Base-by-base conservation (phyloP, 2,797 vertebrate genomes). In the Sphaeramia orbicularis region DNA sequence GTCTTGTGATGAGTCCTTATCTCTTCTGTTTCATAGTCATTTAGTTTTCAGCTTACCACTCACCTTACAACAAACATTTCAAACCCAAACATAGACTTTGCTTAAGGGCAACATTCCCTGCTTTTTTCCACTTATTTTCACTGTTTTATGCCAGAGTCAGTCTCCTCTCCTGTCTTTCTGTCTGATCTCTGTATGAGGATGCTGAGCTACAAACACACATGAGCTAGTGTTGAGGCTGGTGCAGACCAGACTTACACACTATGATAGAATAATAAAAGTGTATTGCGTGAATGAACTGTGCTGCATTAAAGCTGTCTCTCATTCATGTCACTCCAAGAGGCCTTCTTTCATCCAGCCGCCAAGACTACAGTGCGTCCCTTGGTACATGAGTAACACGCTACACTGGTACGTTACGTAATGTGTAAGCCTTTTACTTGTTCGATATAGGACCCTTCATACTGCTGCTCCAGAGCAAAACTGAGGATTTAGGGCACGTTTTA, bases 401-500 rank as follows among this genome's bases (percentile, higher is more conserved):
- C 53, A 69, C 61, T 36, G 14, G 45, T 36, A 7, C n/a, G 30
- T 91, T 89, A 90, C 42, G 55, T 52, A 91, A 90, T 21, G 40
- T 67, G 58, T 61, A 9, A 61, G 27, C 73, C 84, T 78, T 87
- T 86, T 77, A 83, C 85, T 83, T 16, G 16, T 78, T 71, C 62
- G 79, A 88, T 85, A 65, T 64, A 80, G 49, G 70, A 47, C 74
- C 11, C 10, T 61, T 80, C 52, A 53, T 37, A 63, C 78, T 40
- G 75, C 78, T 59, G 74, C 70, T 72, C 65, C 72, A 45, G 67
- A 81, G 76, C 72, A 69, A 67, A 68, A 85, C 49, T 7, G 45
- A 43, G 59, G 84, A 93, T 91, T 86, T 87, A 89, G 92, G 86
- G 78, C 91, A 91, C 14, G 27, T 76, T 84, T 73, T 81, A 78